phyloP scores from a whole-genome alignment of 2,888 invertebrate genomes.

The Candidula unifasciata region DNA sequence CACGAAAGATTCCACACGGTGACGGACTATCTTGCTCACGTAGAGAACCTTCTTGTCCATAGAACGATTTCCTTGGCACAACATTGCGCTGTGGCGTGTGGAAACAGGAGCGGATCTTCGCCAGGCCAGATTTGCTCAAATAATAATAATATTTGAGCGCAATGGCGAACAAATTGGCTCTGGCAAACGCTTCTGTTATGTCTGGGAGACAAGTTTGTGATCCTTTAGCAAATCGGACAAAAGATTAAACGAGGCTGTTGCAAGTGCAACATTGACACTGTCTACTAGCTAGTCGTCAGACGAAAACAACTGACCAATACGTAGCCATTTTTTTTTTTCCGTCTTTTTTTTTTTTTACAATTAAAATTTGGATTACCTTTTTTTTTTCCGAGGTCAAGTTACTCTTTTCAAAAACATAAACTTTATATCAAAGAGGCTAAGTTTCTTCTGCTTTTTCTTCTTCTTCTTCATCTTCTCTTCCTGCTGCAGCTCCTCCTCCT shows the following conservation, averaged over 20 bases:
- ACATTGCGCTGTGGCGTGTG: conserved; percentile 25
- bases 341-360: too few species aligned
- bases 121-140: conserved; percentile 41
- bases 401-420: too few species aligned
- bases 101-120: neutral
- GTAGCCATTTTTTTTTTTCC: too few species aligned
- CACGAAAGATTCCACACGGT: conserved; percentile 27
- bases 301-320: too few species aligned
- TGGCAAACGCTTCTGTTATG: conserved; percentile 35
- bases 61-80: conserved; percentile 43
- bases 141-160: conserved; percentile 44
- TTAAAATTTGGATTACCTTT: too few species aligned
- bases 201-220: conserved; percentile 34
- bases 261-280: conserved; percentile 20
- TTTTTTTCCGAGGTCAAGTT: too few species aligned
- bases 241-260: conserved; percentile 18
- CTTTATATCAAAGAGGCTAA: too few species aligned
- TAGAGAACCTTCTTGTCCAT: conserved; percentile 35
- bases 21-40: conserved; percentile 27
- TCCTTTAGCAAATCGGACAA: conserved; percentile 42
- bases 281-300: neutral
- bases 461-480: too few species aligned
- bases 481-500: too few species aligned
- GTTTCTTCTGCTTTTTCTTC: too few species aligned
- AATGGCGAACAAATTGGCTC: conserved; percentile 32